A percentile compares a stretch with the other conserved stretches of the same genome.
Conservation (phyloP, 2,797 vertebrate species). For the Etheostoma nigrum region DNA sequence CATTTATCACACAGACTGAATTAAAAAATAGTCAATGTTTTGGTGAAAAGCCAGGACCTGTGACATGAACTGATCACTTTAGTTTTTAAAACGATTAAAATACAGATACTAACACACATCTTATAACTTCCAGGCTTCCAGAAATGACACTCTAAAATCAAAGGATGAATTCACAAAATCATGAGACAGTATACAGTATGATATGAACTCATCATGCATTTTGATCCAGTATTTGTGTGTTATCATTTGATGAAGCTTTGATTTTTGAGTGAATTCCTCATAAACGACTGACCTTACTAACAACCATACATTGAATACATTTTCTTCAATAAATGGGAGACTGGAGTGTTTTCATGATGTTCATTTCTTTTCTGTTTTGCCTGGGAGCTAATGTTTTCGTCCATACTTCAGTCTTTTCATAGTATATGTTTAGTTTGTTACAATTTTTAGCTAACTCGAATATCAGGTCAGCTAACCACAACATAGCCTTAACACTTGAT, state of each 20-base stretch:
- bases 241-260: conserved; percentile 23
- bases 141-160: conserved; percentile 10
- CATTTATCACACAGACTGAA: neutral
- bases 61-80: neutral
- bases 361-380: neutral
- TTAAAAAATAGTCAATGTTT: conserved; percentile 2
- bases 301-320: neutral
- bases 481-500: neutral
- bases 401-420: neutral
- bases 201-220: conserved; percentile 12
- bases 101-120: conserved; percentile 3
- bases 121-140: conserved; percentile 7
- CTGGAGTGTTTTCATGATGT: conserved; percentile 51
- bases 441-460: neutral
- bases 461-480: neutral
- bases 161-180: conserved; percentile 8
- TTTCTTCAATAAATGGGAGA: neutral
- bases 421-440: conserved; percentile 6
- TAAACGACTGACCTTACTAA: conserved; percentile 13
- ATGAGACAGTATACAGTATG: neutral
- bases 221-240: conserved; percentile 43
- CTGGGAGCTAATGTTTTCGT: neutral
- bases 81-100: neutral
- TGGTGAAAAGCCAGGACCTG: neutral
- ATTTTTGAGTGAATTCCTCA: conserved; percentile 6